Base-by-base conservation (phyloP, 2,113 vertebrate species). In the Cinclus cinclus region DNA sequence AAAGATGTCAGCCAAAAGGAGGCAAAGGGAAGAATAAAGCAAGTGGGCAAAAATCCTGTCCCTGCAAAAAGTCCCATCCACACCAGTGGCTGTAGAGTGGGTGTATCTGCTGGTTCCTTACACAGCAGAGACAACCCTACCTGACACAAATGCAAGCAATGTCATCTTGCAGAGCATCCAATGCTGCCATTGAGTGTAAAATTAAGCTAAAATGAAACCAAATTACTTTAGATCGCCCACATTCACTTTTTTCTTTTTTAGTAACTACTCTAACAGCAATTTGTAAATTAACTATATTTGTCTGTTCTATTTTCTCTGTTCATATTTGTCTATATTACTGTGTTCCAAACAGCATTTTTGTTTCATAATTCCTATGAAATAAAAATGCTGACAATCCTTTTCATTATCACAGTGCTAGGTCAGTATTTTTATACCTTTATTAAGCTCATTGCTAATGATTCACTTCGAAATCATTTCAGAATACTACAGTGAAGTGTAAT, bases 321-420 rank as follows among this genome's bases (percentile, higher is more conserved):
- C 23, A 20, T 59, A 81, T 87, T 97, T 92, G 78, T 28, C 73
- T 82, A 16, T 82, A 96, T 75, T 63, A 59, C 83, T 84, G 74
- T 75, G 69, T 81, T 95, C 83, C 50, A 47, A 95, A 88, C 55
- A 85, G 31, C 46, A 73, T 53, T 71, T 97, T 96, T 75, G 94
- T 93, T 94, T 95, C 47, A 90, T 95, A 75, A 94, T 87, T 84
- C 89, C 73, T 74, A 89, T 75, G 89, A 96, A 92, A 97, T 89
- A 96, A 96, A 83, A 37, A 92, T 50, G 64, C 68, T 77, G 73
- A 37, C 50, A 94, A 79, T 80, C 84, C 95, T 96, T 96, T 96
- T 96, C 95, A 96, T 93, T 89, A 95, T 81, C 64, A 65, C 62
- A 86, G 31, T 80, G 39, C 49, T 89, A 95, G 80, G 60, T 85